Conservation (phyloP, 1,140 invertebrate genomes). For the Helicoverpa zea region DNA sequence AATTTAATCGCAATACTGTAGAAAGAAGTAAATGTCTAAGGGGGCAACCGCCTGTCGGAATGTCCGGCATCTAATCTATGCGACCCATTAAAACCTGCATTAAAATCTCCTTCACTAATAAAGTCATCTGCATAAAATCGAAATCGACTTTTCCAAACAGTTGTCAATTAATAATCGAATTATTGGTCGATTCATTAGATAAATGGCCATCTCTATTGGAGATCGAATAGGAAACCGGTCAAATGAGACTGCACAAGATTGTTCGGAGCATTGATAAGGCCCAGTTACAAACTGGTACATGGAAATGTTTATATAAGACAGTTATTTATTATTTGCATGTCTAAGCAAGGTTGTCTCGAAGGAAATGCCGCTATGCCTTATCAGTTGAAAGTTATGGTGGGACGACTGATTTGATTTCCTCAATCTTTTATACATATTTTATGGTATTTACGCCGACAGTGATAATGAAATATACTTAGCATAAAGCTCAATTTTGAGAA, state of each 20-base stretch:
- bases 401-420: background rate
- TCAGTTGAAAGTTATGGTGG: slow-evolving; percentile 12
- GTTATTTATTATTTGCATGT: slow-evolving; percentile 34
- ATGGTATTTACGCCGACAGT: too few relatives aligned
- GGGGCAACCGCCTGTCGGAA: too few relatives aligned
- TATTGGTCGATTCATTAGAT: slow-evolving; percentile 30
- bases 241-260: slow-evolving; percentile 6
- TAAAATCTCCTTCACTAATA: slow-evolving; percentile 13
- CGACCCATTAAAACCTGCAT: background rate
- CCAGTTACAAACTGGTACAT: background rate
- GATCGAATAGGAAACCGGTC: slow-evolving; percentile 21
- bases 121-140: slow-evolving; percentile 23
- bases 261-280: slow-evolving; percentile 17
- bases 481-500: too few relatives aligned
- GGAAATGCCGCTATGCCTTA: slow-evolving; percentile 17
- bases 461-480: too few relatives aligned
- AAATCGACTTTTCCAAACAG: slow-evolving; percentile 24
- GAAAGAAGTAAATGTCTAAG: background rate
- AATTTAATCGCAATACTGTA: too few relatives aligned
- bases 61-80: background rate
- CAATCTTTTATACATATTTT: background rate
- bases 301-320: slow-evolving; percentile 19
- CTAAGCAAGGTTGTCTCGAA: background rate
- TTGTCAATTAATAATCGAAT: slow-evolving; percentile 19
- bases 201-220: slow-evolving; percentile 34